These are phyloP conservation scores for Stylophora pistillata DNA, from an alignment of 64 coral and sea anemone genomes.

Conservation along the genomic window DNA sequence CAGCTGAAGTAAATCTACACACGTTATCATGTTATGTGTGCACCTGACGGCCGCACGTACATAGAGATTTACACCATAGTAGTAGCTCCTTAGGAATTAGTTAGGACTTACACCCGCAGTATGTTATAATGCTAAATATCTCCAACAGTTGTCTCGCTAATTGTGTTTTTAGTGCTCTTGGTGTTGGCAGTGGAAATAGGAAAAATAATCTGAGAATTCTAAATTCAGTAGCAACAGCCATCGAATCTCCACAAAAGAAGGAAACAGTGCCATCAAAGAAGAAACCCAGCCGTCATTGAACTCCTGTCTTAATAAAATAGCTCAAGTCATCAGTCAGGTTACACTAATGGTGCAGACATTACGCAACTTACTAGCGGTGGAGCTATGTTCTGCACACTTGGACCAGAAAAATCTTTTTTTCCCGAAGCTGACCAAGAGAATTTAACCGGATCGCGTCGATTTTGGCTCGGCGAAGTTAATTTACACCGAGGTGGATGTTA, in stretches of 20 bases:
- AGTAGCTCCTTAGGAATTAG: too few species aligned
- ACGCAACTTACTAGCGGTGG: not conserved
- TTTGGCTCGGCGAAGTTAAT: conserved; percentile 30
- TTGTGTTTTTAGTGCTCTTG: not conserved
- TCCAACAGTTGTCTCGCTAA: not conserved
- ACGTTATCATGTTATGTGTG: too few species aligned
- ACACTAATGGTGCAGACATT: not conserved
- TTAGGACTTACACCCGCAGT: too few species aligned
- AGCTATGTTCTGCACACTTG: conserved; percentile 32
- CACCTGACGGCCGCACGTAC: too few species aligned
- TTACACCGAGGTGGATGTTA: conserved; percentile 49
- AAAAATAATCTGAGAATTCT: not conserved
- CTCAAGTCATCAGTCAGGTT: conserved; percentile 4
- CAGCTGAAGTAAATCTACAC: too few species aligned
- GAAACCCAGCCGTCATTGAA: not conserved
- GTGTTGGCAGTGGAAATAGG: not conserved
- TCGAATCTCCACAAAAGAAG: not conserved
- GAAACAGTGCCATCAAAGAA: not conserved
- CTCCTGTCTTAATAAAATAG: not conserved
- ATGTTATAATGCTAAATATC: too few species aligned
- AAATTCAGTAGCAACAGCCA: not conserved
- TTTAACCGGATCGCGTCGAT: conserved; percentile 18
- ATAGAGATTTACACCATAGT: too few species aligned
- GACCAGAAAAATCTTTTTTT: conserved; percentile 34
- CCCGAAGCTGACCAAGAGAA: conserved; percentile 44